Base-by-base conservation (phyloP, 2,888 invertebrate genomes). In the Cyaniris semiargus region DNA sequence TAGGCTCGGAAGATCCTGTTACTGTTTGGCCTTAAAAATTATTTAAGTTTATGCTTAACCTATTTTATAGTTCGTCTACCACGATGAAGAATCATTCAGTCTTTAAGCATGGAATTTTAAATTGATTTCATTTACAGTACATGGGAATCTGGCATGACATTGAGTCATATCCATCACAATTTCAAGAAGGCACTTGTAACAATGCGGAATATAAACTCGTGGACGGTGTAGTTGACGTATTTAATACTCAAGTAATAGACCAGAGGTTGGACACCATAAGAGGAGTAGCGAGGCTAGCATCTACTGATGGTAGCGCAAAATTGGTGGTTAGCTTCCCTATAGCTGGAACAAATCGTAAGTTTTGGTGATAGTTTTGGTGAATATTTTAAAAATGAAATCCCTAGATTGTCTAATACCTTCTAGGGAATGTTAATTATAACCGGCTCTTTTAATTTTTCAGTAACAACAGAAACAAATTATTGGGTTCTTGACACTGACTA, bases 311-410 rank as follows among this genome's bases (percentile, higher is more conserved):
- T 1, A 92, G 90, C 78, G 96, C 95, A 66, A 94, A 95, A 44
- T 94, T 96, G 0, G 91, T 94, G 0, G 96, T 96, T 87, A 95
- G 94, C 18, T 96, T 96, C 84, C 90, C 90, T 21, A 92, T 95
- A 76, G 86, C 90, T 87, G 93, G 95, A 79, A 88, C 91, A 70
- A 80, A 78, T n/a, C 21, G 81, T 79, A 75, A 53, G 53, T 53
- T 53, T 53, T 18, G 53, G 44, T 34, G 34, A 34, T 34, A 34
- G 27, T 34, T 3, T 34, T 3, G 34, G 3, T 10, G 10, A 38
- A 38, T 10, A 8, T 38, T 10, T 10, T 34, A 27, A 34, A 38
- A 44, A 44, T 44, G 3, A 44, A 44, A 38, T 10, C 38, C 0
- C 0, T 38, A 10, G 3, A 38, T 0, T 38, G 3, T 38, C 8